These are phyloP conservation scores for Centropristis striata DNA, from an alignment of 2,113 vertebrate species.

Conservation along the genomic window DNA sequence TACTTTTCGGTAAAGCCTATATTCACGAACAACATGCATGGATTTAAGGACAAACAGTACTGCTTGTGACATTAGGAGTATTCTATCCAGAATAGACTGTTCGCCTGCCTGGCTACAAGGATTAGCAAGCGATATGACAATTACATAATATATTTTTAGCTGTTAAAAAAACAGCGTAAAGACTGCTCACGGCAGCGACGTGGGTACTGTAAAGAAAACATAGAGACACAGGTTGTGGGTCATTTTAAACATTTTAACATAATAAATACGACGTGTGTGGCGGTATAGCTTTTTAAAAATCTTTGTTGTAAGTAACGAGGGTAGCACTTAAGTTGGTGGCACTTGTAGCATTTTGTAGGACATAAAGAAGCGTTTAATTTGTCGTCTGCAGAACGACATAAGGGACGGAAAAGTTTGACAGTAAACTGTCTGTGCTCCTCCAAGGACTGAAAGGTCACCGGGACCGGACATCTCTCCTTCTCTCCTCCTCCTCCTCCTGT, in stretches of 20 bases:
- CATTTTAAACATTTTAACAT: background rate
- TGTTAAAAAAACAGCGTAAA: background rate
- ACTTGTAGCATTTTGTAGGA: conserved; percentile 45
- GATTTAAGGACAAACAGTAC: conserved; percentile 1
- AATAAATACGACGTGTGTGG: background rate
- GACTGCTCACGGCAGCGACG: background rate
- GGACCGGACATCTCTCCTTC: conserved; percentile 49
- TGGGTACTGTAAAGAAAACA: background rate
- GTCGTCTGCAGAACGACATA: background rate
- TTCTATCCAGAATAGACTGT: background rate
- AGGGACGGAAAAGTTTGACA: conserved; percentile 4
- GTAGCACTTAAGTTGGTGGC: background rate
- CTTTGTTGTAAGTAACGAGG: background rate
- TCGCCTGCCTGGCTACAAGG: background rate
- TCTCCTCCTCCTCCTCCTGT: conserved; percentile 28
- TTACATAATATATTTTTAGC: conserved; percentile 18
- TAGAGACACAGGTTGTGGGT: background rate
- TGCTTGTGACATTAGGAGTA: background rate
- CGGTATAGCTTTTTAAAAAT: background rate
- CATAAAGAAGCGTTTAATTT: background rate
- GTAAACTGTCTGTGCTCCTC: background rate
- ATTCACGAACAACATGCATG: background rate
- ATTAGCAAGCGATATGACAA: conserved; percentile 6
- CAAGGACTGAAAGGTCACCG: conserved; percentile 64
- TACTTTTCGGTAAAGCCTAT: conserved; percentile 11